These are phyloP conservation scores for Adelognathus sp. DNA, from an alignment of 2,888 invertebrate species.

Conservation along the genomic window DNA sequence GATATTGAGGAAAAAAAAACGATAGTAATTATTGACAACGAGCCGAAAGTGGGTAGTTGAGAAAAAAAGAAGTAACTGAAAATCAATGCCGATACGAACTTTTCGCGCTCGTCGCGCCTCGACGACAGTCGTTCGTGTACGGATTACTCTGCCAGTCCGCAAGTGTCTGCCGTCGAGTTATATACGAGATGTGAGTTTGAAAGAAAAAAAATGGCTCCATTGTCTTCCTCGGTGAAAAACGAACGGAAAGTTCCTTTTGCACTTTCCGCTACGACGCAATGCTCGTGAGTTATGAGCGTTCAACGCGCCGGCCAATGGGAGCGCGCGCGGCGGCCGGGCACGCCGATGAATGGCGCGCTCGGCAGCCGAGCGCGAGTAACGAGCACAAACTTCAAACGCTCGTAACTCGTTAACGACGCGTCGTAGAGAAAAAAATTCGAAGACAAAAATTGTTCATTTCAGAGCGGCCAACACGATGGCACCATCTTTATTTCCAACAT, in stretches of 20 bases:
- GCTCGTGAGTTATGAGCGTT: background rate
- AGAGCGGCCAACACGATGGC: conserved; percentile 43
- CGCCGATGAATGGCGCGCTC: background rate
- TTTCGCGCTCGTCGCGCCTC: background rate
- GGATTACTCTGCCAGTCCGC: background rate
- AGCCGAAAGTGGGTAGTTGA: conserved; percentile 1
- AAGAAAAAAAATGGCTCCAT: background rate
- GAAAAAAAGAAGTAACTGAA: conserved; percentile 33
- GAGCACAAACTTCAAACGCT: background rate
- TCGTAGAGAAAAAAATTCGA: background rate
- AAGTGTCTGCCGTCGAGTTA: conserved; percentile 32
- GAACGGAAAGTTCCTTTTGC: background rate
- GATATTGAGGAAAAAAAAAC: conserved; percentile 1
- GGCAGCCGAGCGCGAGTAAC: too few species aligned
- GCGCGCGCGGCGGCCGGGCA: background rate
- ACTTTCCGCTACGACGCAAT: too few species aligned
- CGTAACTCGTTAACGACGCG: background rate
- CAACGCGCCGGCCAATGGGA: background rate
- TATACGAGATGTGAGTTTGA: conserved; percentile 34
- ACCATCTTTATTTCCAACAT: conserved; percentile 5
- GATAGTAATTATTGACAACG: background rate
- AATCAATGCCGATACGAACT: background rate
- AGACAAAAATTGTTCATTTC: background rate
- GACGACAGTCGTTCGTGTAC: conserved; percentile 13
- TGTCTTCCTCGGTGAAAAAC: background rate